Evolutionary conservation across 2,113 vertebrate genomes (phyloP).

Genomic region (Geococcyx californianus): DNA sequence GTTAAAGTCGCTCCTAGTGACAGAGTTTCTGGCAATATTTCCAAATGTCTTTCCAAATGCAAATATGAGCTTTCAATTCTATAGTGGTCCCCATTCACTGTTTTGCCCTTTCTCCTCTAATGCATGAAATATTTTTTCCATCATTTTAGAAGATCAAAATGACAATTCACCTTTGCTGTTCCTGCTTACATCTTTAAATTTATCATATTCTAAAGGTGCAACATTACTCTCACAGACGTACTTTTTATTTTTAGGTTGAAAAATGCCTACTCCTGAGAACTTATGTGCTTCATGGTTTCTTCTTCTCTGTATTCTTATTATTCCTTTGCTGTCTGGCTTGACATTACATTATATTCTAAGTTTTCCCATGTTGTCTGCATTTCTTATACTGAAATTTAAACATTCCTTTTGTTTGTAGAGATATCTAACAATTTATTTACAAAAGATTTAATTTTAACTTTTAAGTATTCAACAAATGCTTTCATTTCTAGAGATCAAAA

Average conservation of each 20-base stretch:
- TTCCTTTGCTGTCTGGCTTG: background rate
- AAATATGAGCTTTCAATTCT: background rate
- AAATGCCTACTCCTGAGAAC: background rate
- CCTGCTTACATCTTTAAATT: background rate
- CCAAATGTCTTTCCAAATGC: background rate
- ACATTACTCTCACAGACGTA: background rate
- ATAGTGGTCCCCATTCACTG: background rate
- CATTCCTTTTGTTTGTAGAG: background rate
- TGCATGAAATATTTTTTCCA: background rate
- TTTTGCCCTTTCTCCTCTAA: background rate
- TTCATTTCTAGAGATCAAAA: background rate
- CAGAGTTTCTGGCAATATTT: background rate
- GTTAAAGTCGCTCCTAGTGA: background rate
- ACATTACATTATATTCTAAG: background rate
- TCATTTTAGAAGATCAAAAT: background rate
- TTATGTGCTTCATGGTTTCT: background rate
- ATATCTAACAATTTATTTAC: background rate
- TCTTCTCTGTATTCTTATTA: background rate
- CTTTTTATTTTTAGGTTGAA: background rate
- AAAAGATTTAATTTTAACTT: background rate
- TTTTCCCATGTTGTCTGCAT: background rate
- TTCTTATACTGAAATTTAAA: background rate
- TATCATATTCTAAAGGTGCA: background rate
- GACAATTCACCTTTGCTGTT: background rate
- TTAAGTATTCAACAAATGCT: background rate